Conservation (phyloP, 2,888 invertebrate species). For the Hydroisotoma schaefferi region DNA sequence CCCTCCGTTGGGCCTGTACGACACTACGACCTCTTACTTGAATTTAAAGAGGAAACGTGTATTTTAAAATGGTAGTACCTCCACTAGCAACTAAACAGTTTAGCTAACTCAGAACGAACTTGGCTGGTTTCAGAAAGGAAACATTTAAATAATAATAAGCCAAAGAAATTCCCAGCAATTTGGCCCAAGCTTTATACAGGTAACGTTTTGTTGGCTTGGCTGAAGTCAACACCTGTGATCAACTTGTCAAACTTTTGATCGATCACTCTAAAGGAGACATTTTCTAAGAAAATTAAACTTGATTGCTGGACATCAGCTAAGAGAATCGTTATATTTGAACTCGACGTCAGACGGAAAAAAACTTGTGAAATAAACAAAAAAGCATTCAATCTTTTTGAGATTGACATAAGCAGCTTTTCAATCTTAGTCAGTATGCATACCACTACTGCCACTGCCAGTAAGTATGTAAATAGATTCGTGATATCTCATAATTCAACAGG, state of each 20-base stretch:
- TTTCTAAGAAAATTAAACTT: constrained; percentile 11
- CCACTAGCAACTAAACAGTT: too few species aligned
- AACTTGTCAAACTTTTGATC: constrained; percentile 25
- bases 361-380: background rate
- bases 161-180: background rate
- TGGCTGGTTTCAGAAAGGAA: too few species aligned
- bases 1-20: too few species aligned
- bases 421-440: constrained; percentile 11
- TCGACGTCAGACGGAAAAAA: background rate
- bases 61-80: too few species aligned
- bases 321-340: constrained; percentile 5
- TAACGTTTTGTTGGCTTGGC: constrained; percentile 4
- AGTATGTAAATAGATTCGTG: constrained; percentile 4
- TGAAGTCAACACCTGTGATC: constrained; percentile 25
- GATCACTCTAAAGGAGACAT: constrained; percentile 16
- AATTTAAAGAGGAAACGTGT: too few species aligned
- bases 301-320: constrained; percentile 1
- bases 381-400: constrained; percentile 10
- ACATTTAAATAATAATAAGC: background rate
- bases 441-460: constrained; percentile 5
- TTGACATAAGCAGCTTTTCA: constrained; percentile 8
- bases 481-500: background rate
- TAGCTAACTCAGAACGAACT: too few species aligned
- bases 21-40: too few species aligned
- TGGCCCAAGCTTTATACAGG: too few species aligned